These are phyloP conservation scores for Caenorhabditis remanei DNA, from an alignment of 1,140 invertebrate species.

Conservation along the genomic window DNA sequence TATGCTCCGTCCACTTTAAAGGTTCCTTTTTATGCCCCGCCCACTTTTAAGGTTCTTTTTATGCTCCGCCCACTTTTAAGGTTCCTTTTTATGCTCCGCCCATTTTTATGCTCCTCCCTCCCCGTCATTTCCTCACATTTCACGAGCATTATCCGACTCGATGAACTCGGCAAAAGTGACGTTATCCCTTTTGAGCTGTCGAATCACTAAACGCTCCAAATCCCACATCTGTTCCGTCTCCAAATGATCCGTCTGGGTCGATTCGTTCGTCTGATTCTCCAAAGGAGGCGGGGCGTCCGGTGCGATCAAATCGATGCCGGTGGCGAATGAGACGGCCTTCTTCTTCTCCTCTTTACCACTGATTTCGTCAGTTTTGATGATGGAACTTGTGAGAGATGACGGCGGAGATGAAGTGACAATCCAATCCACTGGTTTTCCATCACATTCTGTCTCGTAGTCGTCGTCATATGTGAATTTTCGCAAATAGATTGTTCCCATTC, in stretches of 20 bases:
- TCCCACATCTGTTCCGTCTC: neutral
- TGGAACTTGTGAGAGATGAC: neutral
- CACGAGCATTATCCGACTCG: neutral
- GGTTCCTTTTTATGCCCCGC: too few relatives aligned
- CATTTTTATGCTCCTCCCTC: too few relatives aligned
- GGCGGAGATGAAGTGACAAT: neutral
- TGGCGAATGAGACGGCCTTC: neutral
- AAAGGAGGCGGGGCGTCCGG: neutral
- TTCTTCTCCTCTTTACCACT: neutral
- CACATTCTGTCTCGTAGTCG: neutral
- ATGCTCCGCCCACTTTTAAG: too few relatives aligned
- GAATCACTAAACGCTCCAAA: neutral
- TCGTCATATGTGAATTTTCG: constrained; percentile 18
- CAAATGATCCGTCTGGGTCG: neutral
- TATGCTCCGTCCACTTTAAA: too few relatives aligned
- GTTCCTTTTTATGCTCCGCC: too few relatives aligned
- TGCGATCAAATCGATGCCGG: neutral
- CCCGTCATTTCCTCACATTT: neutral
- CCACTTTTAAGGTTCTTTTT: too few relatives aligned
- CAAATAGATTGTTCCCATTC: constrained; percentile 29
- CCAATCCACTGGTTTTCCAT: neutral
- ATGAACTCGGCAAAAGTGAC: neutral
- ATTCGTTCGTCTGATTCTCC: neutral
- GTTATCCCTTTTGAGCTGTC: neutral
- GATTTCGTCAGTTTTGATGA: neutral